Base-by-base conservation (phyloP, 2,888 invertebrate species). In the Argyresthia albistria region DNA sequence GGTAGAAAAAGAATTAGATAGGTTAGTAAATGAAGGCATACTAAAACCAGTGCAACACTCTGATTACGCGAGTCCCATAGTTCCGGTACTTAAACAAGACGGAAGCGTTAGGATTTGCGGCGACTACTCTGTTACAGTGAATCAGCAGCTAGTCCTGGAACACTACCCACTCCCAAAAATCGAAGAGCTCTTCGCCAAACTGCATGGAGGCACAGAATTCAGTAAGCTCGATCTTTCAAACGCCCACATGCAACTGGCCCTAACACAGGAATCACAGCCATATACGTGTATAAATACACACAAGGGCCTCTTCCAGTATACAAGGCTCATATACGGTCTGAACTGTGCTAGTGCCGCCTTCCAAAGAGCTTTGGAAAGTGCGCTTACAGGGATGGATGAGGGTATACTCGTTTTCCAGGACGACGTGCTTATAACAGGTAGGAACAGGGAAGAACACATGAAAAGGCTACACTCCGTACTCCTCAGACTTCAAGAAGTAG, bases 311-410 rank as follows among this genome's bases (percentile, higher is more conserved):
- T 46, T 46, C 10, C 46, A 16, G 1, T 37, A 39, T 14, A 55
- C 51, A 9, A 25, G 55, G 1, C 37, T 55, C 10, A 48, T 55
- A 11, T 55, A 48, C 37, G 55, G 53, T 4, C 35, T 51, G 36
- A 46, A 49, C 6, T 45, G 54, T 46, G 56, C 54, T 12, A 51
- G 53, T 1, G 56, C 56, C 1, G 35, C 54, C 1, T 56, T 56
- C 35, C 56, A 53, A 42, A 37, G 50, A 46, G 50, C 50, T 15
- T 11, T 53, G 9, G 53, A 53, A 35, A 46, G 7, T 37, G 55
- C 7, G 42, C 45, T n/a, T 52, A 53, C 36, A 47, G 55, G n/a
- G 56, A 57, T 43, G 14, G 25, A 25, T 25, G 12, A 43, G 12
- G 43, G 43, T 14, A 12, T 43, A 14, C 43, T 43, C 14, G 8